phyloP scores from a whole-genome alignment of 2,113 vertebrate genomes.

The Isurus oxyrinchus region DNA sequence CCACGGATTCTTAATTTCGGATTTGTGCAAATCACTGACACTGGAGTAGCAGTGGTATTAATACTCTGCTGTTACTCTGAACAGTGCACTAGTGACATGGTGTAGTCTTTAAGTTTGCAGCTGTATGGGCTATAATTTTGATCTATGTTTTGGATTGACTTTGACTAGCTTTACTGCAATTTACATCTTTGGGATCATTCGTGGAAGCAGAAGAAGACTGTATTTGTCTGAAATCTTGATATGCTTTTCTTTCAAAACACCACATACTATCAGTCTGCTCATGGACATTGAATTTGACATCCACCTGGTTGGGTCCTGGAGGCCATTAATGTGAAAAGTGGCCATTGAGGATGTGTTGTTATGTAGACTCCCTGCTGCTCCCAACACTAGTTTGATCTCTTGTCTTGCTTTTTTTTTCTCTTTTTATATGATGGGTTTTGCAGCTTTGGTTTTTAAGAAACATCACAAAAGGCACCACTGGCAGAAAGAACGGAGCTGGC shows the following conservation, averaged over 20 bases:
- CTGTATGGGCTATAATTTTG: background rate
- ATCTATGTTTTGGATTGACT: background rate
- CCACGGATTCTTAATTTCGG: background rate
- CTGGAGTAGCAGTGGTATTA: background rate
- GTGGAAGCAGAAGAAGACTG: background rate
- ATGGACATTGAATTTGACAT: background rate
- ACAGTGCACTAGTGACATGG: background rate
- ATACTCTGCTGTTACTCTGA: background rate
- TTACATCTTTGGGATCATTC: background rate
- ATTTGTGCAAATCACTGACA: background rate
- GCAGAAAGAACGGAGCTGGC: background rate
- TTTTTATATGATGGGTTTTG: conserved; percentile 4
- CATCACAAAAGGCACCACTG: background rate
- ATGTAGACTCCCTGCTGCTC: background rate
- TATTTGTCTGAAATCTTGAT: background rate
- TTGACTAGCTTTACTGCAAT: background rate
- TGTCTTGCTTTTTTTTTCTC: background rate
- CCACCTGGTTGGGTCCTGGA: background rate
- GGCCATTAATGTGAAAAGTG: background rate
- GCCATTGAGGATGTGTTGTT: background rate
- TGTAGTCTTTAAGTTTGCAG: background rate
- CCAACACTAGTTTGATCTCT: background rate
- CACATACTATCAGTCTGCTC: background rate
- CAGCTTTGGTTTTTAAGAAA: background rate
- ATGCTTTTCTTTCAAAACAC: background rate